Conservation (phyloP, 1,140 invertebrate species). For the Hormaphis cornu region DNA sequence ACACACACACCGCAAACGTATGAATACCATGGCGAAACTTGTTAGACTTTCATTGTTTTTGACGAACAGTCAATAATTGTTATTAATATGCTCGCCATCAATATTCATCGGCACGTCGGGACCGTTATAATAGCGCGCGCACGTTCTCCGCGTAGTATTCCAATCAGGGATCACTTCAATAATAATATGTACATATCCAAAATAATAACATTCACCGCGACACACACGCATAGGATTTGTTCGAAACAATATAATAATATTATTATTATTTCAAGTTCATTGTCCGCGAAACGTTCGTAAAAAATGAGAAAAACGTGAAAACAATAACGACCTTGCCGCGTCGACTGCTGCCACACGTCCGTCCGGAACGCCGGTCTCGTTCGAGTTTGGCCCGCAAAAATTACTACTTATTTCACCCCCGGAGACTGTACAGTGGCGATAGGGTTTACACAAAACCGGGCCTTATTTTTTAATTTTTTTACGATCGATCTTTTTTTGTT, state of each 20-base stretch:
- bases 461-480: no score
- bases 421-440: no score
- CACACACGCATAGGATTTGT: slow-evolving; percentile 16
- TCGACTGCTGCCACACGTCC: no score
- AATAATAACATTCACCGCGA: slow-evolving; percentile 28
- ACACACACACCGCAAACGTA: not conserved
- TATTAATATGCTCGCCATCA: not conserved
- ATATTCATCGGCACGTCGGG: slow-evolving; percentile 28
- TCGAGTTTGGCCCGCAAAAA: no score
- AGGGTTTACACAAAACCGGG: no score
- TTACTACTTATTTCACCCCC: no score
- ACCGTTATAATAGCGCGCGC: slow-evolving; percentile 30
- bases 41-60: slow-evolving; percentile 29
- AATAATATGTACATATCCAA: slow-evolving; percentile 7
- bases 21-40: slow-evolving; percentile 16
- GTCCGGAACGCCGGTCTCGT: no score
- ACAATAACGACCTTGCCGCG: not conserved
- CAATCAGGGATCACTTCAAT: slow-evolving; percentile 32
- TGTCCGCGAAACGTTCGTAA: not conserved
- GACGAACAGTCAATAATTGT: not conserved
- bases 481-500: no score
- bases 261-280: slow-evolving; percentile 15
- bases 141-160: slow-evolving; percentile 28
- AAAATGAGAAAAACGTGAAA: not conserved
- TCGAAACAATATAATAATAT: no score